phyloP scores from a whole-genome alignment of 1,140 invertebrate genomes.

The Aphaenogaster floridana region DNA sequence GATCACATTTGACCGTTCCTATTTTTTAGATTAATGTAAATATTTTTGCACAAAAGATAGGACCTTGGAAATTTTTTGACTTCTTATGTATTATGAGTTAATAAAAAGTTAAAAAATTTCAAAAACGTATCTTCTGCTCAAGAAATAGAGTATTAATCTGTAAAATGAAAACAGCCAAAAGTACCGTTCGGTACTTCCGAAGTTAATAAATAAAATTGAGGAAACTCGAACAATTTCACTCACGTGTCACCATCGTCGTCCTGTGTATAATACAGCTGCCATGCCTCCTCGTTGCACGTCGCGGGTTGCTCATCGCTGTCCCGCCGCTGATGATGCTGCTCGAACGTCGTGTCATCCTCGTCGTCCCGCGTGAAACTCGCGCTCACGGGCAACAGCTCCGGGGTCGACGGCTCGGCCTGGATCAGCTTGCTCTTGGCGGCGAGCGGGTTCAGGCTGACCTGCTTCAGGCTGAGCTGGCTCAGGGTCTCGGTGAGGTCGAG shows the following conservation, averaged over 20 bases:
- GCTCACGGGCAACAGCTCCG: constrained; percentile 68
- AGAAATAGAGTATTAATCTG: no score
- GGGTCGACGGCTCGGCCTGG: constrained; percentile 65
- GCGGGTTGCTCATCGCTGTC: not conserved
- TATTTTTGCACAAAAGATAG: no score
- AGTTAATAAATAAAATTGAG: not conserved
- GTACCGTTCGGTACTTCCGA: no score
- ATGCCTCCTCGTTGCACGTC: constrained; percentile 79
- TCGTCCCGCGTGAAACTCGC: not conserved
- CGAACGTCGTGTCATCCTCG: not conserved
- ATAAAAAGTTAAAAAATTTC: no score
- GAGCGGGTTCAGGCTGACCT: constrained; percentile 73
- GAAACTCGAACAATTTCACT: constrained; percentile 81
- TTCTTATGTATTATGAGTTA: no score
- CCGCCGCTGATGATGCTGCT: not conserved
- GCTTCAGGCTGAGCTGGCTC: constrained; percentile 86
- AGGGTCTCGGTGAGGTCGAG: constrained; percentile 86
- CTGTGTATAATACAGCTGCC: constrained; percentile 89
- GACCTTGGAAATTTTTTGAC: no score
- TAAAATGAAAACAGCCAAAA: no score
- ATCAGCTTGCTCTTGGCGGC: constrained; percentile 59
- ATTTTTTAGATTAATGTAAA: no score
- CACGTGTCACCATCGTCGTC: constrained; percentile 92
- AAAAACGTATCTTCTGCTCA: no score
- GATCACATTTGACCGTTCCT: no score